phyloP scores from a whole-genome alignment of 2,113 vertebrate genomes.

The Brachionichthys hirsutus region DNA sequence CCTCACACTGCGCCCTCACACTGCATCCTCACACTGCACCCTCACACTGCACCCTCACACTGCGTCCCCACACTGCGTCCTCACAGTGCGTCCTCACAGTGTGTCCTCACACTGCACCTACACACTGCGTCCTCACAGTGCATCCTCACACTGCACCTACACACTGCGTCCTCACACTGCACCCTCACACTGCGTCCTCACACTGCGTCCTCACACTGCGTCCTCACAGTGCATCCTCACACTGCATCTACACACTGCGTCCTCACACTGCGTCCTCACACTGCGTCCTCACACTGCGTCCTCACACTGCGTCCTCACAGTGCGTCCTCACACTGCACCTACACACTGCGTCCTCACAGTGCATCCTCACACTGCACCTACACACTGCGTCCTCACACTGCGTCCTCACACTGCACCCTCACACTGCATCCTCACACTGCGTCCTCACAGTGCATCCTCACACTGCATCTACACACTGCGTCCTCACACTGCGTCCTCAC shows the following conservation, averaged over 20 bases:
- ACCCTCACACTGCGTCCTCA: constrained; percentile 43
- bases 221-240: no score
- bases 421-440: constrained; percentile 10
- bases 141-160: constrained; percentile 30
- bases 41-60: no score
- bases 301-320: constrained; percentile 26
- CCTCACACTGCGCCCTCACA: constrained; percentile 24
- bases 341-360: constrained; percentile 11
- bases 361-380: constrained; percentile 28
- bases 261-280: constrained; percentile 24
- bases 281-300: constrained; percentile 37
- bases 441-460: no score
- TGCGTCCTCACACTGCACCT: no score
- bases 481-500: constrained; percentile 22
- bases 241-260: no score
- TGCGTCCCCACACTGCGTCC: constrained; percentile 15
- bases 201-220: constrained; percentile 9
- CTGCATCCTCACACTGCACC: constrained; percentile 21
- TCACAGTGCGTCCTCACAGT: constrained; percentile 15
- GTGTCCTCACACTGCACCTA: constrained; percentile 28
- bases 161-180: constrained; percentile 9
- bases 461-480: no score
- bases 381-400: constrained; percentile 10
- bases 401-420: constrained; percentile 31
- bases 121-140: constrained; percentile 10